These are phyloP conservation scores for Pheucticus melanocephalus DNA, from an alignment of 2,113 vertebrate genomes.

Conservation along the genomic window DNA sequence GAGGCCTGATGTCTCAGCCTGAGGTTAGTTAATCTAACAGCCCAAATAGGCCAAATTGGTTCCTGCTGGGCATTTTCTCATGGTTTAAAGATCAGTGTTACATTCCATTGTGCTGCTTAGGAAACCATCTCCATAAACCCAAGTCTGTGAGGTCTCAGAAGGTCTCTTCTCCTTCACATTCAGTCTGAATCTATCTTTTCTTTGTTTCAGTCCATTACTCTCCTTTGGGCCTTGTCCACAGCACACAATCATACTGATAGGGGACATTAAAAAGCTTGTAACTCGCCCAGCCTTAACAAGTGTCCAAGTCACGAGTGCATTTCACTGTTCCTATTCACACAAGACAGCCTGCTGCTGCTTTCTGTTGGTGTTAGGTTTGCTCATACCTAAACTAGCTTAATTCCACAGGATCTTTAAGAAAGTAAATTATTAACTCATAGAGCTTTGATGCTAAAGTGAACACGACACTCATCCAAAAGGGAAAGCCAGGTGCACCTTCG, in stretches of 20 bases:
- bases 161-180: background rate
- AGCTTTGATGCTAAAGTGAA: background rate
- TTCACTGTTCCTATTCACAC: background rate
- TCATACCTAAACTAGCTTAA: background rate
- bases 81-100: slow-evolving; percentile 18
- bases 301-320: fast-evolving
- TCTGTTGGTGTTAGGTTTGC: fast-evolving
- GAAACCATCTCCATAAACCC: background rate
- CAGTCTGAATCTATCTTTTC: background rate
- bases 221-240: background rate
- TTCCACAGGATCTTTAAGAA: background rate
- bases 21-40: background rate
- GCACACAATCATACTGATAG: background rate
- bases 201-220: background rate
- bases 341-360: background rate
- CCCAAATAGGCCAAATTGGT: background rate
- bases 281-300: background rate
- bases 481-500: background rate
- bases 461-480: fast-evolving
- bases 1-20: background rate
- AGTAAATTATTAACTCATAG: background rate
- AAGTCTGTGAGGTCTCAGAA: background rate
- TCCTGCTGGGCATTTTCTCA: background rate
- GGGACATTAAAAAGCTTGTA: background rate
- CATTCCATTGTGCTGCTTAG: slow-evolving; percentile 6